These are phyloP conservation scores for Dasyornis broadbenti DNA, from an alignment of 2,113 vertebrate species.

Conservation along the genomic window DNA sequence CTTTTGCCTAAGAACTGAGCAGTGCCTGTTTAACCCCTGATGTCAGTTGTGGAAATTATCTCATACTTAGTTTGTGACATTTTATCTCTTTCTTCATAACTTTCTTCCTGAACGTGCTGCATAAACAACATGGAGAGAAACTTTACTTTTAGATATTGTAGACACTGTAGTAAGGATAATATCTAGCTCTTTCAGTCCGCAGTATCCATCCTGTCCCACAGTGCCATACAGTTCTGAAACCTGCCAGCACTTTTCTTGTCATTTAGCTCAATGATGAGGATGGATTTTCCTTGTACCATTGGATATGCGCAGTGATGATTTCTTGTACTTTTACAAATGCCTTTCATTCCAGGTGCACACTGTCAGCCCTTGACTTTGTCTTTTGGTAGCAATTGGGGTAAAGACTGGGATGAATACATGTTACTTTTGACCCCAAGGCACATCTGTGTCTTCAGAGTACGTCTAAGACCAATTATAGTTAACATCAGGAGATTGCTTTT, in stretches of 20 bases:
- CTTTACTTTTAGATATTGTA: neutral
- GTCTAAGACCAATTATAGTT: conserved; percentile 39
- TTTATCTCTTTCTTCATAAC: neutral
- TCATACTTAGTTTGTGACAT: neutral
- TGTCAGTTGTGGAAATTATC: neutral
- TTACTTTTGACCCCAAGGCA: neutral
- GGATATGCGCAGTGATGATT: neutral
- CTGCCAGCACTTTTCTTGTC: neutral
- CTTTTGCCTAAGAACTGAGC: neutral
- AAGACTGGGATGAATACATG: neutral
- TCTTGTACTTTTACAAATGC: neutral
- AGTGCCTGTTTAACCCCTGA: neutral
- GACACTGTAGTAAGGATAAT: neutral
- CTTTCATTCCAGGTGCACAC: neutral
- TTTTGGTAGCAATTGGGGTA: neutral
- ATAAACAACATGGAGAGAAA: neutral
- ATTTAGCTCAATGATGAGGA: neutral
- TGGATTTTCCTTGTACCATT: neutral
- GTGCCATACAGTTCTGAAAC: neutral
- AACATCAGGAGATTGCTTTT: conserved; percentile 34
- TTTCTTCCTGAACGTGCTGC: neutral
- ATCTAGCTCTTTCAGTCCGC: neutral
- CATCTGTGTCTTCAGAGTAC: neutral
- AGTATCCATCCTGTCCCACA: neutral
- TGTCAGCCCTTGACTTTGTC: neutral